Evolutionary conservation across 1,140 invertebrate species (phyloP).

Genomic region (Dreissena polymorpha): DNA sequence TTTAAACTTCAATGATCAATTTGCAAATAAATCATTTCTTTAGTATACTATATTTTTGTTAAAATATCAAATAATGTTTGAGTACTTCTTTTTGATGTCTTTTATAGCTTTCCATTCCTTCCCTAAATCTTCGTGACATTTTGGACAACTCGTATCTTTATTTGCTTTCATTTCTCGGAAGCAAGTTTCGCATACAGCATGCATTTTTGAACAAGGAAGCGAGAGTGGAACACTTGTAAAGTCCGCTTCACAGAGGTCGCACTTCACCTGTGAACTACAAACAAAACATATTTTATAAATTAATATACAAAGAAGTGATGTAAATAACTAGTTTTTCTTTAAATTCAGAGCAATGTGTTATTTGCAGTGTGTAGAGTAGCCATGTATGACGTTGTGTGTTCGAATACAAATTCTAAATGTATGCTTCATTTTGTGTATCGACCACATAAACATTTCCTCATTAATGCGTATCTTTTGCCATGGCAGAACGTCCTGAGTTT

Average conservation of each 20-base stretch:
- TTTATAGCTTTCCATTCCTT: constrained; percentile 6
- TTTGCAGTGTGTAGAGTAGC: no score
- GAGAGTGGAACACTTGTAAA: constrained; percentile 49
- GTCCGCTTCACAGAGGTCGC: constrained; percentile 38
- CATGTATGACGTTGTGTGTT: no score
- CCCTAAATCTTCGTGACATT: constrained; percentile 37
- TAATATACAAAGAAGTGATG: no score
- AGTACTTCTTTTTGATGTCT: background rate
- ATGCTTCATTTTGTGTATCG: no score
- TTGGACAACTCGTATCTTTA: constrained; percentile 29
- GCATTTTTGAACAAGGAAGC: constrained; percentile 44
- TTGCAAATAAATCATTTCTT: background rate
- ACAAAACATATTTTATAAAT: no score
- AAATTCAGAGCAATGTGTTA: no score
- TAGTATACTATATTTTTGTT: background rate
- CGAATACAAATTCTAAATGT: no score
- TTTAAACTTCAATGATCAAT: background rate
- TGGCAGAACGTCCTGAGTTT: no score
- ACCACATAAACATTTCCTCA: no score
- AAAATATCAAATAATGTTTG: background rate
- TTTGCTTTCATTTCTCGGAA: constrained; percentile 13
- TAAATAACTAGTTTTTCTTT: no score
- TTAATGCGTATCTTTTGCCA: no score
- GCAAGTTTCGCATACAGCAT: constrained; percentile 50
- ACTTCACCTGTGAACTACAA: constrained; percentile 48